Evolutionary conservation across 2,888 invertebrate genomes (phyloP).

Genomic region (Rhamnusium bicolor): DNA sequence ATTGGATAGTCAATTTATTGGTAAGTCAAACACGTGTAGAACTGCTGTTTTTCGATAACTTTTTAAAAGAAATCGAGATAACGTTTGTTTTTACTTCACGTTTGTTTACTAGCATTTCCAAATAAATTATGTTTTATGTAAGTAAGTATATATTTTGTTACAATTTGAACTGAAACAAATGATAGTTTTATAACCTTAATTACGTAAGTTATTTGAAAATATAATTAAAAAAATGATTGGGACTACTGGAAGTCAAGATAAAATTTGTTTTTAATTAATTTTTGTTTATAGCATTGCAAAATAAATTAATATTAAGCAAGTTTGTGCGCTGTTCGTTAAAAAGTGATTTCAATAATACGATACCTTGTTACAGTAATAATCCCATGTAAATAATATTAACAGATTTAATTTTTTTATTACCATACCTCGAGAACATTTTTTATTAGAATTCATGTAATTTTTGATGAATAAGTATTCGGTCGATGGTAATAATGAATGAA

Average conservation of each 20-base stretch:
- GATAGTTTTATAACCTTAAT: neutral
- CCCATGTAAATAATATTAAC: too few species aligned
- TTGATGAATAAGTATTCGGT: too few species aligned
- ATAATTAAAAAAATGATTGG: neutral
- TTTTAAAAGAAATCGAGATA: neutral
- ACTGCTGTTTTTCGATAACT: conserved; percentile 9
- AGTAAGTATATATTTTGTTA: neutral
- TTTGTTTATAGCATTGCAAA: neutral
- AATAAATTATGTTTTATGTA: neutral
- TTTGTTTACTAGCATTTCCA: neutral
- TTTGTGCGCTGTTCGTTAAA: neutral
- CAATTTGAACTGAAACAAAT: neutral
- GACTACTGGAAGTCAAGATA: neutral
- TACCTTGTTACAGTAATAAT: too few species aligned
- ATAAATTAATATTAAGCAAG: neutral
- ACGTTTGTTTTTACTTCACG: neutral
- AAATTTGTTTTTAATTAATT: neutral
- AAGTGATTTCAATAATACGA: too few species aligned
- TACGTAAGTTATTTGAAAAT: neutral
- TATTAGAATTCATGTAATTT: too few species aligned
- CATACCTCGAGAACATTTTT: too few species aligned
- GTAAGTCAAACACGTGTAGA: conserved; percentile 14
- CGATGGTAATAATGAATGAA: too few species aligned
- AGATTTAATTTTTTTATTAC: too few species aligned
- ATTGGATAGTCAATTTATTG: neutral